phyloP scores from a whole-genome alignment of 1,140 invertebrate species.

The Drosophila gunungcola region DNA sequence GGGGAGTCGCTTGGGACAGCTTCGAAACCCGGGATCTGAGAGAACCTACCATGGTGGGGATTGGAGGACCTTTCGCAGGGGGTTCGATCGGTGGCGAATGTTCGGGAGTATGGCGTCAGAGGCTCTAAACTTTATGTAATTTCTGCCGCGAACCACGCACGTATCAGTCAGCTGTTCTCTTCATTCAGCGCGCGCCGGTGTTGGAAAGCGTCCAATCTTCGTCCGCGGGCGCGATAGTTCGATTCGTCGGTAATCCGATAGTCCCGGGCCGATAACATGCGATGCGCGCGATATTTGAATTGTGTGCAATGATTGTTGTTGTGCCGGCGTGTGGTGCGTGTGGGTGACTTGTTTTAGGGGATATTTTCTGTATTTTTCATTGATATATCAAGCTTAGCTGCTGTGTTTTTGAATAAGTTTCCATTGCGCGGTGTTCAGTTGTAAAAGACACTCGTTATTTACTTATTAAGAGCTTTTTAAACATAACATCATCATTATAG shows the following conservation, averaged over 20 bases:
- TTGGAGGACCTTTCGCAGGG: conserved; percentile 29
- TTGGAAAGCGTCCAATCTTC: conserved; percentile 4
- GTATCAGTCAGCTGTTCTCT: conserved; percentile 68
- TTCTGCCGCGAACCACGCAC: conserved; percentile 68
- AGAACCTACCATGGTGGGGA: conserved; percentile 68
- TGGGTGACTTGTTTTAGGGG: conserved; percentile 11
- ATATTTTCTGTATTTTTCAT: conserved; percentile 8
- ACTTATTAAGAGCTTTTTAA: no score
- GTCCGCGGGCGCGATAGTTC: conserved; percentile 8
- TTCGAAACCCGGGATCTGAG: conserved; percentile 14
- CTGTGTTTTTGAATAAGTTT: conserved; percentile 23
- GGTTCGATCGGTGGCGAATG: conserved; percentile 36
- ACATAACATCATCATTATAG: no score
- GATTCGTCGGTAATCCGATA: conserved; percentile 13
- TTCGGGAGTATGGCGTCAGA: conserved; percentile 57
- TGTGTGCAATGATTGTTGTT: conserved; percentile 11
- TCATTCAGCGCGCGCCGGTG: conserved; percentile 24
- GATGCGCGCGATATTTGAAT: conserved; percentile 22
- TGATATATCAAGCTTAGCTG: conserved; percentile 34
- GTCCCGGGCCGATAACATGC: conserved; percentile 13
- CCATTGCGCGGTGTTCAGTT: background rate
- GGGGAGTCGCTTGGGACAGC: background rate
- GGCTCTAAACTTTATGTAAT: conserved; percentile 75
- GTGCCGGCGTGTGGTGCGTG: conserved; percentile 11
- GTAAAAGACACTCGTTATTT: no score